These are phyloP conservation scores for Philereme vetulata DNA, from an alignment of 2,888 invertebrate species.

Conservation along the genomic window DNA sequence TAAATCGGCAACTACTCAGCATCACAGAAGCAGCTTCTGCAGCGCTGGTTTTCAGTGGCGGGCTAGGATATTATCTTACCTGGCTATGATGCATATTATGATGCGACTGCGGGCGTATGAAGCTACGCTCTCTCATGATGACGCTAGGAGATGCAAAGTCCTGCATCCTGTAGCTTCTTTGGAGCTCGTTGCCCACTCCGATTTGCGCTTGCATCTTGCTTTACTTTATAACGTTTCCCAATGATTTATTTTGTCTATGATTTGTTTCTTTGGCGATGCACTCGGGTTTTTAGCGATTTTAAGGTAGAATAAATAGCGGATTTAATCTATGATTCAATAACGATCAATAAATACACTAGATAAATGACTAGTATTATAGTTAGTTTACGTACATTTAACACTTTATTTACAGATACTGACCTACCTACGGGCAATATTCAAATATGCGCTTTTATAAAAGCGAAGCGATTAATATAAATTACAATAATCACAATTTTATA, in stretches of 20 bases:
- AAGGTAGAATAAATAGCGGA: slow-evolving; percentile 23
- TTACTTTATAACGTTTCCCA: slow-evolving; percentile 33
- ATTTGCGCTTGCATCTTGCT: slow-evolving; percentile 76
- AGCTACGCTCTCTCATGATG: slow-evolving; percentile 88
- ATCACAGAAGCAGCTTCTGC: too few species aligned
- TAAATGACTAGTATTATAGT: slow-evolving; percentile 81
- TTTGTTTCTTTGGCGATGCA: slow-evolving; percentile 60
- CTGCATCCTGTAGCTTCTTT: slow-evolving; percentile 80
- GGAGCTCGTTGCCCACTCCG: slow-evolving; percentile 73
- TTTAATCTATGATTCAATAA: slow-evolving; percentile 39
- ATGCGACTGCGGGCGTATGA: slow-evolving; percentile 85
- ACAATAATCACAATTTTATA: slow-evolving; percentile 67
- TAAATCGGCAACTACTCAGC: too few species aligned
- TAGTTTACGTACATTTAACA: slow-evolving; percentile 65
- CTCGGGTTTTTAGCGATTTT: slow-evolving; percentile 48
- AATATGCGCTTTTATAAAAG: slow-evolving; percentile 69
- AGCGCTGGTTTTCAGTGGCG: too few species aligned
- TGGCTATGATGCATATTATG: slow-evolving; percentile 83
- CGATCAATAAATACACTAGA: slow-evolving; percentile 77
- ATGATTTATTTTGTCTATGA: slow-evolving; percentile 31
- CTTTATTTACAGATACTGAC: slow-evolving; percentile 56
- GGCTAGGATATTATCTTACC: slow-evolving; percentile 49
- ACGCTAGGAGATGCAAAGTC: slow-evolving; percentile 83
- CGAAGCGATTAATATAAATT: slow-evolving; percentile 55
- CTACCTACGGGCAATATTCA: slow-evolving; percentile 65